A percentile compares a stretch with the other conserved stretches of the same genome.
phyloP scores from a whole-genome alignment of 2,797 vertebrate species.

The Leptoclinus maculatus region DNA sequence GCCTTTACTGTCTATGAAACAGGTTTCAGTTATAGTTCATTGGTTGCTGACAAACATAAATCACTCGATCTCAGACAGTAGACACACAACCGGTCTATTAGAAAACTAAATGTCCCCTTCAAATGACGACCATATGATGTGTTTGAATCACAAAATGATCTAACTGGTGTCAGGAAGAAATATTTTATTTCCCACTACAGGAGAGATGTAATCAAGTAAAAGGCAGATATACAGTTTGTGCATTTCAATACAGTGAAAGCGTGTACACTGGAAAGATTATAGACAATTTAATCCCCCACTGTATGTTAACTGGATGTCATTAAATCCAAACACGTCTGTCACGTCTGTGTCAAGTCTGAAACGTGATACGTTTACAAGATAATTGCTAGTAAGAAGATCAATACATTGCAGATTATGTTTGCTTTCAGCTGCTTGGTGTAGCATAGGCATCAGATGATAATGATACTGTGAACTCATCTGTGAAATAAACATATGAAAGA shows the following conservation, averaged over 20 bases:
- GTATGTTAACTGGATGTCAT: neutral
- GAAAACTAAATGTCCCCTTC: neutral
- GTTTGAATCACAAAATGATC: conserved; percentile 11
- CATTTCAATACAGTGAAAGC: neutral
- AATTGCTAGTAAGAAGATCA: conserved; percentile 52
- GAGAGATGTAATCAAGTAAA: conserved; percentile 7
- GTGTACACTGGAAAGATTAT: neutral
- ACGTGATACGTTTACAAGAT: neutral
- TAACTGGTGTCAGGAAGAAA: conserved; percentile 11
- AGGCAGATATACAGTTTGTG: neutral
- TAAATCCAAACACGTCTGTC: neutral
- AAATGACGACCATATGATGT: neutral
- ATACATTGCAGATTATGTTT: conserved; percentile 62
- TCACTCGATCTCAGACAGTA: no score
- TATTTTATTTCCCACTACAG: neutral
- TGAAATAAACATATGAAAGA: conserved; percentile 66
- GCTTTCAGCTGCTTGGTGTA: conserved; percentile 39
- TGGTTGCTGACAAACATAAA: neutral
- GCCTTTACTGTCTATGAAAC: conserved; percentile 1
- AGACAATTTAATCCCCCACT: neutral
- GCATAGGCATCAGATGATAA: conserved; percentile 37
- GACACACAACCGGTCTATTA: no score
- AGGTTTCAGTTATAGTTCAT: neutral
- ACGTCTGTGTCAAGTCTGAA: neutral
- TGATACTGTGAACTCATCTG: conserved; percentile 64